Base-by-base conservation (phyloP, 2,888 invertebrate species). In the Chironomus riparius region DNA sequence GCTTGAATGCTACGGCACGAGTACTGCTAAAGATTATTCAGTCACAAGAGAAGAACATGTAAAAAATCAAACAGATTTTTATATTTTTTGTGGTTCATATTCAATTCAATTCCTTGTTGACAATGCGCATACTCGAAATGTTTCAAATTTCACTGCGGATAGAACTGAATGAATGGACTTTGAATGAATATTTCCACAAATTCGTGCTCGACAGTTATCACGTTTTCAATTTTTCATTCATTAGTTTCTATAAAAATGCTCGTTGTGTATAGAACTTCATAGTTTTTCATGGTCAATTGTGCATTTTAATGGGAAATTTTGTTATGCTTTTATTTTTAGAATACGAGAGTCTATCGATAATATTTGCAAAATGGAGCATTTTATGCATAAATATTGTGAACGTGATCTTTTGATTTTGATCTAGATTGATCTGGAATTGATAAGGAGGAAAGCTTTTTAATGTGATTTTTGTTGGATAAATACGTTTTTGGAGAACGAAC, bases 161-260 rank as follows among this genome's bases (percentile, higher is more conserved):
- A 21, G 22, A 7, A 22, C 56, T 24, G 65, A 65, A 56, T 56
- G 65, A 65, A 21, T 65, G 7, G 12, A 13, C n/a, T 65, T 65
- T 65, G 10, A 65, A 65, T 65, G 65, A 65, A 24, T 56, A 15
- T 18, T 56, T 65, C 4, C 65, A 24, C 65, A 65, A 18, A 65
- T 24, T 22, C 21, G 62, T 62, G 24, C 12, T 1, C 13, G 13
- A 24, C 12, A 65, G 21, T 65, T 65, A 22, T 65, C 65, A 65
- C 65, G 65, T 65, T 65, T 65, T 65, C 13, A 21, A 65, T 65
- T 38, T 38, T 65, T 65, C 65, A 65, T 65, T 65, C 65, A 65
- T 21, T 65, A 22, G 3, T 65, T 65, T 65, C 13, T 21, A 21
- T 21, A 65, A 24, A 56, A 65, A 22, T 10, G 65, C 22, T 24